Conservation (phyloP, 64 coral and sea anemone species). For the Anthopleura sola region DNA sequence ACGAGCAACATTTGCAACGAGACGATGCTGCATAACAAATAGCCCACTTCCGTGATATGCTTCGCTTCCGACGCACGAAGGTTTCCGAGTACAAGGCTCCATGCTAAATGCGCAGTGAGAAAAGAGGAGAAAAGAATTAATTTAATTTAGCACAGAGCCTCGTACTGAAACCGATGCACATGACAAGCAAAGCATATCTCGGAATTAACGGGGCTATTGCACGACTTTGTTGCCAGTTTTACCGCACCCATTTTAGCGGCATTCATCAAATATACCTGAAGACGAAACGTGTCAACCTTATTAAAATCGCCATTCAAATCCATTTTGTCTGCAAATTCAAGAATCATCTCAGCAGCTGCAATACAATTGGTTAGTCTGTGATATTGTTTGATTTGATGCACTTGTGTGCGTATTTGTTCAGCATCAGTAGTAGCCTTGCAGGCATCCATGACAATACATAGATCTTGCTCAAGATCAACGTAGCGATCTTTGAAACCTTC, state of each 20-base stretch:
- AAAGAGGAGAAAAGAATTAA: too few species aligned
- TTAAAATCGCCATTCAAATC: slow-evolving; percentile 44
- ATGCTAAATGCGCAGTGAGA: too few species aligned
- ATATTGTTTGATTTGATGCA: slow-evolving; percentile 39
- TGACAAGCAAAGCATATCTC: too few species aligned
- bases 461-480: neutral
- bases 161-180: too few species aligned
- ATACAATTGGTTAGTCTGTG: slow-evolving; percentile 20
- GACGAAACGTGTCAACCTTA: slow-evolving; percentile 35
- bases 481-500: slow-evolving; percentile 13
- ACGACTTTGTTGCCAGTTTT: neutral
- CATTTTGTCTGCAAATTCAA: slow-evolving; percentile 36
- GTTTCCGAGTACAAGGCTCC: too few species aligned
- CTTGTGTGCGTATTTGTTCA: neutral
- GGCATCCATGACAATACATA: neutral
- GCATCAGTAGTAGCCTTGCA: neutral
- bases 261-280: slow-evolving; percentile 32
- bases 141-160: too few species aligned
- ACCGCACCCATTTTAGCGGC: neutral
- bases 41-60: too few species aligned
- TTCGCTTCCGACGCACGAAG: too few species aligned
- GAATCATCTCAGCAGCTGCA: slow-evolving; percentile 33
- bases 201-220: too few species aligned
- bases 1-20: too few species aligned
- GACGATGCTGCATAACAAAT: neutral